Base-by-base conservation (phyloP, 2,888 invertebrate genomes). In the Mantis religiosa region DNA sequence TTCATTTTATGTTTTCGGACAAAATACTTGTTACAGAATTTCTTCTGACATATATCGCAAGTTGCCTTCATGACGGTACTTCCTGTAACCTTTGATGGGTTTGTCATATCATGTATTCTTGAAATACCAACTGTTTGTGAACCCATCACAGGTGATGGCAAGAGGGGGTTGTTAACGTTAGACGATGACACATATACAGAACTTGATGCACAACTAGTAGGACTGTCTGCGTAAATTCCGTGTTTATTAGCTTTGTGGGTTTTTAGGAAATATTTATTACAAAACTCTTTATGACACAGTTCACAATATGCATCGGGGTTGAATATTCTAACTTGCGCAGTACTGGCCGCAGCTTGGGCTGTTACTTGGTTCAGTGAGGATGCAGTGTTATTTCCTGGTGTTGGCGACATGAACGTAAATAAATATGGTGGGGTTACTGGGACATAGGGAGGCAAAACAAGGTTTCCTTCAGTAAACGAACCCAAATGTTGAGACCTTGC, bases 181-280 rank as follows among this genome's bases (percentile, higher is more conserved):
- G 90, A 84, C 34, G 90, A 84, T 34, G 82, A 47, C 15, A 87
- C 41, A 54, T 90, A 89, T 9, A 84, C 85, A 28, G 88, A 82
- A 0, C 84, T 83, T 8, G 89, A 83, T 28, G 88, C 20, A 25
- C 54, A 25, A 7, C 82, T 34, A 9, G 27, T 15, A 28, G 87
- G 83, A 81, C 84, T 92, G 87, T 94, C 96, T 89, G 96, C 96
- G 92, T 98, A 98, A 91, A 99, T 98, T 47, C 98, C 98, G 93
- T 99, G 99, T 92, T 98, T 99, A 93, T 99, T 99, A 71, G 99
- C 98, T 93, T 98, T 98, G 94, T 99, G 99, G 89, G 99, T 99
- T 93, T 99, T 99, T 41, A 99, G 95, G 93, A 99, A 99, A 94
- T 99, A 99, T 93, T 99, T 99, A 94, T 99, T 99, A 94, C 99